Base-by-base conservation (phyloP, 1,140 invertebrate genomes). In the Zaprionus vittiger region DNA sequence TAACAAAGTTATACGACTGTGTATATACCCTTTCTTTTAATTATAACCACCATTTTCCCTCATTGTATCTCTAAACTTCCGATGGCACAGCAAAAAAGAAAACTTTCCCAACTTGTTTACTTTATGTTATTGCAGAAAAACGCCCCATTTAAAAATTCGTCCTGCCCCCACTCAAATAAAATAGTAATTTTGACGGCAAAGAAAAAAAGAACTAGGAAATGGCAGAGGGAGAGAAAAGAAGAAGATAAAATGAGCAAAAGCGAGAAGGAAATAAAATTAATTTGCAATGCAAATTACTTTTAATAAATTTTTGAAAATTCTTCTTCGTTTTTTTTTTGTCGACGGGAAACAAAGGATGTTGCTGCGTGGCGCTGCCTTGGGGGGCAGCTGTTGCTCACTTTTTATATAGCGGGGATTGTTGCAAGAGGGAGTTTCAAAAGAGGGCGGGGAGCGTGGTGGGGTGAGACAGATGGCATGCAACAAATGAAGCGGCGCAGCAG, bases 211-310 rank as follows among this genome's bases (percentile, higher is more conserved):
- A 64, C 37, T 56, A 78, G 78, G 60, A 79, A 79, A 56, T 77
- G 75, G 62, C 56, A 69, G 47, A 78, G 73, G 31, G 38, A 47
- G 37, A 77, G 72, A 80, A 68, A 5, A 44, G 15, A 2, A n/a
- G 2, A 17, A n/a, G 7, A 47, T 17, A 47, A 47, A 47, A 47
- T 47, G 41, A 17, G 41, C 41, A 47, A 47, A 47, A 47, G 41
- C n/a, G 7, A 47, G 41, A 47, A 7, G n/a, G n/a, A 68, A 80
- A 80, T 84, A 78, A 85, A 85, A 85, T 72, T 85, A 84, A 84
- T 84, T 84, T 84, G 81, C 81, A 84, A 81, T 85, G 82, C 82
- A 84, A 85, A 84, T 84, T 81, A 84, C 77, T 84, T 84, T 81
- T 84, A 65, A 72, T 72, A 77, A 72, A 80, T 72, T 85, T 66